Base-by-base conservation (phyloP, 2,888 invertebrate genomes). In the Lasiommata megera region DNA sequence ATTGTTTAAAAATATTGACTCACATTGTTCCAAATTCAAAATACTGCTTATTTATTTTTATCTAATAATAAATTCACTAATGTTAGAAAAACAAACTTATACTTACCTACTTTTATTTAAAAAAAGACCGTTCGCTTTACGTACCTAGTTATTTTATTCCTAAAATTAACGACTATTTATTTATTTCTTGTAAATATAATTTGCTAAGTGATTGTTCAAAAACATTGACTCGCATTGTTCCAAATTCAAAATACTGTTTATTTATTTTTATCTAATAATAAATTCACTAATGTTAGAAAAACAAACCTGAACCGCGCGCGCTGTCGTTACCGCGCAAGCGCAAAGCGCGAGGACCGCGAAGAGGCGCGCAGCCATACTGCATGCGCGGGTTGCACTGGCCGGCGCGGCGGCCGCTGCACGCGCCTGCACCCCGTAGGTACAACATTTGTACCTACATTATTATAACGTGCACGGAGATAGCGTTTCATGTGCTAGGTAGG, bases 321-420 rank as follows among this genome's bases (percentile, higher is more conserved):
- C 37, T 6, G 57, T n/a, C 1, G 63, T 48, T 56, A 48, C 31
- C 31, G 58, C 61, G 51, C 55, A 43, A 38, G 61, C 64, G 61
- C 61, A 52, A 14, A 70, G 54, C 59, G 64, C 69, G 56, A 62
- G 41, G 18, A 68, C 31, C 66, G 60, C 64, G 54, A 69, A 11
- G 36, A 60, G n/a, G 28, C 62, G 62, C 65, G 64, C 67, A 61
- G 43, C 57, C 65, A 66, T 68, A 44, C 50, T 66, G 62, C 63
- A 62, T 58, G 64, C 66, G 54, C 61, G 54, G 7, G 46, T 48
- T 60, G 64, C 67, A 66, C 66, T 62, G 64, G 29, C 38, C 14
- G 46, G 46, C 58, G 64, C 67, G 65, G 65, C 61, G 64, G 29
- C 38, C 14, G 36, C 58, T 60, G 60, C 64, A 55, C 57, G 59